These are phyloP conservation scores for Nipponia nippon DNA, from an alignment of 2,113 vertebrate genomes.

Conservation along the genomic window DNA sequence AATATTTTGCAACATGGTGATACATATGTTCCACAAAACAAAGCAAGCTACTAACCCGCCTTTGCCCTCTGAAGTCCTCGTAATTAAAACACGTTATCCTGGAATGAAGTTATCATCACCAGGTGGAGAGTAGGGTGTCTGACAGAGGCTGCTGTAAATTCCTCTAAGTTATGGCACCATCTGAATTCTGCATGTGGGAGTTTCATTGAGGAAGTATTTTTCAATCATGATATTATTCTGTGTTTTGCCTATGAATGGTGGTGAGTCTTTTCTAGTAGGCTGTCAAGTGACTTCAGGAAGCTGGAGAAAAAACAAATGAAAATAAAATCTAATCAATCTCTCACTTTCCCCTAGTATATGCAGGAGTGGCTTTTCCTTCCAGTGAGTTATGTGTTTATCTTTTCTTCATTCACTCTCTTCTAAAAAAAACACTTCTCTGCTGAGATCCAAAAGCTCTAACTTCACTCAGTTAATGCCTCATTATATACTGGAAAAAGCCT, in stretches of 20 bases:
- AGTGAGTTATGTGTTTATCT: neutral
- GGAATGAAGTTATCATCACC: neutral
- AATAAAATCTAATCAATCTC: neutral
- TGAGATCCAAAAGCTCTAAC: slow-evolving; percentile 2
- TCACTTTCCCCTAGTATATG: neutral
- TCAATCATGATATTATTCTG: neutral
- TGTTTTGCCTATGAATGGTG: neutral
- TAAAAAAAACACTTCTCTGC: neutral
- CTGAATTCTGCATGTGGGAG: neutral
- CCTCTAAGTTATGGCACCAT: neutral
- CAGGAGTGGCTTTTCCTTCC: neutral
- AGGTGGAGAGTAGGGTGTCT: neutral
- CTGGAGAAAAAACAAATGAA: neutral
- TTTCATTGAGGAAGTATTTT: neutral
- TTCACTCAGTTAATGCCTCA: slow-evolving; percentile 1
- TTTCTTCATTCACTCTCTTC: neutral
- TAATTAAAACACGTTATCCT: neutral
- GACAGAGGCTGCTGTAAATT: neutral
- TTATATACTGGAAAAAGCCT: neutral
- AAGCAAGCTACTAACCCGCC: slow-evolving; percentile 17
- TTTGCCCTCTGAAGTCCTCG: neutral
- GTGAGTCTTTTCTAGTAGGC: neutral
- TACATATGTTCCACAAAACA: neutral
- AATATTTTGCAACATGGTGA: neutral
- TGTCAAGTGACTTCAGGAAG: neutral